These are phyloP conservation scores for Odontomachus brunneus DNA, from an alignment of 1,140 invertebrate genomes.

Conservation along the genomic window DNA sequence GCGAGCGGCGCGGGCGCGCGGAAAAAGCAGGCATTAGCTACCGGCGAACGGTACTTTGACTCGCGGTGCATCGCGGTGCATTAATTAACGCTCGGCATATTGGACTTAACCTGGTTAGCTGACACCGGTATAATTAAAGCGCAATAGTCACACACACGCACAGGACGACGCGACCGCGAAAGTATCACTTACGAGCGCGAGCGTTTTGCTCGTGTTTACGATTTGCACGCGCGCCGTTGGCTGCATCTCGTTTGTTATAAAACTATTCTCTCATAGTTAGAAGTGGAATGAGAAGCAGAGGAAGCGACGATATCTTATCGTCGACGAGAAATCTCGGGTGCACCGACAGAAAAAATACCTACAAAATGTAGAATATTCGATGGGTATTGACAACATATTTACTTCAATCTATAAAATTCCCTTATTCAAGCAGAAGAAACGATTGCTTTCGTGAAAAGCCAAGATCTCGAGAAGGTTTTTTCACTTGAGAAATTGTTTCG, in stretches of 20 bases:
- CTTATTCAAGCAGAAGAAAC: too few relatives aligned
- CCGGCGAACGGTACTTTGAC: conserved; percentile 58
- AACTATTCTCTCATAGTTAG: not conserved
- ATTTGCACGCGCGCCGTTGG: not conserved
- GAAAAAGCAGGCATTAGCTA: conserved; percentile 63
- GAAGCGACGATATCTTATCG: too few relatives aligned
- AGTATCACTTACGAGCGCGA: conserved; percentile 22
- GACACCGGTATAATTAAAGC: conserved; percentile 62
- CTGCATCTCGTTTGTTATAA: not conserved
- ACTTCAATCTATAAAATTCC: too few relatives aligned
- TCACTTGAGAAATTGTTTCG: too few relatives aligned
- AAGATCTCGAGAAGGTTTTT: too few relatives aligned
- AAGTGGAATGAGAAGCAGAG: too few relatives aligned
- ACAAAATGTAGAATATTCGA: too few relatives aligned
- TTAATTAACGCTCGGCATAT: conserved; percentile 62
- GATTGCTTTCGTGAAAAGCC: too few relatives aligned
- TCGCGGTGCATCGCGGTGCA: conserved; percentile 54
- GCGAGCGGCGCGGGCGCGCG: not conserved
- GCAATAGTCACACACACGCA: conserved; percentile 42
- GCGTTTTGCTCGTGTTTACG: conserved; percentile 5
- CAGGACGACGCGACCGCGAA: conserved; percentile 25
- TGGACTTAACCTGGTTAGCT: conserved; percentile 61
- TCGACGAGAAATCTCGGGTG: too few relatives aligned
- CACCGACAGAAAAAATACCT: too few relatives aligned
- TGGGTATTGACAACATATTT: too few relatives aligned